Conservation (phyloP, 2,113 vertebrate genomes). For the Thymallus thymallus region DNA sequence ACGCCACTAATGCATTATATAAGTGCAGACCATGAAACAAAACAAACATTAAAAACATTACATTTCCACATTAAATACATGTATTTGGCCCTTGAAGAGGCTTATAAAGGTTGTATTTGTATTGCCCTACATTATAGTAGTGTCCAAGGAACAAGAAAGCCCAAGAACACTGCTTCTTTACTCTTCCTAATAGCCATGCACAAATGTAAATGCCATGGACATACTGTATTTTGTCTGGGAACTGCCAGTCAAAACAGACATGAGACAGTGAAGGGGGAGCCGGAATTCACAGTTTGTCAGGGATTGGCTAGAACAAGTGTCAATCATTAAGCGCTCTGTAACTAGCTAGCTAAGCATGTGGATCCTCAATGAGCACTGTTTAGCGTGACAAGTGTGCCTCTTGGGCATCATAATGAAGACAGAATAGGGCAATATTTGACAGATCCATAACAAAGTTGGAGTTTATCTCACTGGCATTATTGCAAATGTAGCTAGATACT, state of each 20-base stretch:
- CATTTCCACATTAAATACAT: neutral
- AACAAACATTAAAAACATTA: neutral
- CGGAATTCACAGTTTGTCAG: neutral
- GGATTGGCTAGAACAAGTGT: slow-evolving; percentile 63
- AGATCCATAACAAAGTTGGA: slow-evolving; percentile 20
- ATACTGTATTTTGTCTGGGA: neutral
- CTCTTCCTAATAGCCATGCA: too few relatives aligned
- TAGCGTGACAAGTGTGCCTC: slow-evolving; percentile 69
- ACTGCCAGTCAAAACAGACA: slow-evolving; percentile 35
- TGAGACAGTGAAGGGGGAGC: slow-evolving; percentile 13
- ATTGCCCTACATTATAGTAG: too few relatives aligned
- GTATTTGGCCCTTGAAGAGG: neutral
- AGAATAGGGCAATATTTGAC: slow-evolving; percentile 45
- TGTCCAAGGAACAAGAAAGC: too few relatives aligned
- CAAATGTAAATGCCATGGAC: neutral
- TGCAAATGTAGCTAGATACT: slow-evolving; percentile 5
- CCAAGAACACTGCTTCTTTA: too few relatives aligned
- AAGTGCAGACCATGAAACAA: neutral
- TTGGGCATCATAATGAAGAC: slow-evolving; percentile 22
- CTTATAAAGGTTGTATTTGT: too few relatives aligned
- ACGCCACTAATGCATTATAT: neutral
- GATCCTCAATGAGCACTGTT: slow-evolving; percentile 59
- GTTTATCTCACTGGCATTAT: neutral
- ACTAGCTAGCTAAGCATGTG: slow-evolving; percentile 46
- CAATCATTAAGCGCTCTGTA: slow-evolving; percentile 47